Conservation (phyloP, 2,888 invertebrate genomes). For the Choreutis nemorana region DNA sequence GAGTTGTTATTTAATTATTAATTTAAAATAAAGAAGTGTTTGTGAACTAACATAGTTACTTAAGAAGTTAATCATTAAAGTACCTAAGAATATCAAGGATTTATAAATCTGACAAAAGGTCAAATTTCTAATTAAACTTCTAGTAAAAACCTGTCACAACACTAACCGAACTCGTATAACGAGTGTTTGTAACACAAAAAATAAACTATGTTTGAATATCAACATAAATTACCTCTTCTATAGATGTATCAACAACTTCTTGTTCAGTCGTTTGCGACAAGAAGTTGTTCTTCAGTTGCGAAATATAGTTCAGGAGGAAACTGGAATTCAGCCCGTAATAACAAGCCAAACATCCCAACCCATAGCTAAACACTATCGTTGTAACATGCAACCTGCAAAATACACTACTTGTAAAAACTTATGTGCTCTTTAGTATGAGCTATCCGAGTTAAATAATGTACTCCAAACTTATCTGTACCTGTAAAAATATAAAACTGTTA, state of each 20-base stretch:
- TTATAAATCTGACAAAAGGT: no score
- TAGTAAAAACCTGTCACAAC: no score
- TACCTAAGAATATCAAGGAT: no score
- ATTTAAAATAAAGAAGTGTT: background rate
- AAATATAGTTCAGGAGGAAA: conserved; percentile 37
- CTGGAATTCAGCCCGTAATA: conserved; percentile 46
- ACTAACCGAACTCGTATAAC: no score
- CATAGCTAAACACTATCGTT: conserved; percentile 50
- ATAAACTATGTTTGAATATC: conserved; percentile 35
- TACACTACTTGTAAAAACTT: no score
- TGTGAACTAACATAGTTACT: background rate
- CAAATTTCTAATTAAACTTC: no score
- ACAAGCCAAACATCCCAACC: conserved; percentile 59
- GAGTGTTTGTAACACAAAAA: background rate
- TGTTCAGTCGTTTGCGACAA: conserved; percentile 22
- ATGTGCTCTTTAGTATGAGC: no score
- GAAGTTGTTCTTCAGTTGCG: conserved; percentile 45
- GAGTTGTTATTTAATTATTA: no score
- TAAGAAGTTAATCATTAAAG: no score
- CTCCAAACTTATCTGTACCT: no score
- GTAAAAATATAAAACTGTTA: conserved; percentile 49
- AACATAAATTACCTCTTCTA: no score
- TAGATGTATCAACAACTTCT: conserved; percentile 18
- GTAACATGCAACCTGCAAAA: conserved; percentile 56
- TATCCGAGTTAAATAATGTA: no score